Percentiles rank a stretch among this genome's conserved stretches.
Evolutionary conservation across 1,140 invertebrate species (phyloP).

Genomic region (Manduca sexta): DNA sequence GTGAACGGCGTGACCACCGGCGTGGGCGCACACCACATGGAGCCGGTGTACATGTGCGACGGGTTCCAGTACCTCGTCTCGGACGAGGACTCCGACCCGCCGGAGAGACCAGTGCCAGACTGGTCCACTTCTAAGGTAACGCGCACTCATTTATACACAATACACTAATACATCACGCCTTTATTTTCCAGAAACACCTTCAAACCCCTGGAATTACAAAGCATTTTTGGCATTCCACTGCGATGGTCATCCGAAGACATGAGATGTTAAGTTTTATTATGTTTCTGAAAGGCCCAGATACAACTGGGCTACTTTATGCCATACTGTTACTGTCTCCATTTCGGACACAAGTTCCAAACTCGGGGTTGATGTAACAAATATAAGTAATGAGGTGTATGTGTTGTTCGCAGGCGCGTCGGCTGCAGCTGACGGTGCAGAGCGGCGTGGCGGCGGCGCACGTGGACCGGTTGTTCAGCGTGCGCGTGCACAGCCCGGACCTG

Average conservation of each 20-base stretch:
- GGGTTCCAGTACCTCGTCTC: slow-evolving; percentile 60
- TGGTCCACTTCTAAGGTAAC: slow-evolving; percentile 45
- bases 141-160: neutral
- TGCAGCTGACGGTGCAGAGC: slow-evolving; percentile 22
- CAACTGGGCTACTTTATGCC: no score
- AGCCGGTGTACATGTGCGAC: slow-evolving; percentile 53
- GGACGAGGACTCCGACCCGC: slow-evolving; percentile 42
- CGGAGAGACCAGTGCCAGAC: slow-evolving; percentile 17
- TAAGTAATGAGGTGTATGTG: neutral
- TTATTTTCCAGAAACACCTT: no score
- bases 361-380: neutral
- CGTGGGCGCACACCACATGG: slow-evolving; percentile 9
- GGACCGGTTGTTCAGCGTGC: slow-evolving; percentile 77
- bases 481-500: slow-evolving; percentile 78
- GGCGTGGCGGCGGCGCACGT: slow-evolving; percentile 33
- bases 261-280: no score
- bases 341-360: no score
- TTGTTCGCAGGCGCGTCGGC: slow-evolving; percentile 18
- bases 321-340: no score
- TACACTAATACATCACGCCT: neutral
- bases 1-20: no score
- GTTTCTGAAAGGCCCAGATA: no score
- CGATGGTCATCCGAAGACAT: no score
- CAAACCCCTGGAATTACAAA: no score
- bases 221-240: no score